A percentile compares a stretch with the other conserved stretches of the same genome.
phyloP scores from a whole-genome alignment of 2,797 vertebrate genomes.

The Premnoplex brunnescens region DNA sequence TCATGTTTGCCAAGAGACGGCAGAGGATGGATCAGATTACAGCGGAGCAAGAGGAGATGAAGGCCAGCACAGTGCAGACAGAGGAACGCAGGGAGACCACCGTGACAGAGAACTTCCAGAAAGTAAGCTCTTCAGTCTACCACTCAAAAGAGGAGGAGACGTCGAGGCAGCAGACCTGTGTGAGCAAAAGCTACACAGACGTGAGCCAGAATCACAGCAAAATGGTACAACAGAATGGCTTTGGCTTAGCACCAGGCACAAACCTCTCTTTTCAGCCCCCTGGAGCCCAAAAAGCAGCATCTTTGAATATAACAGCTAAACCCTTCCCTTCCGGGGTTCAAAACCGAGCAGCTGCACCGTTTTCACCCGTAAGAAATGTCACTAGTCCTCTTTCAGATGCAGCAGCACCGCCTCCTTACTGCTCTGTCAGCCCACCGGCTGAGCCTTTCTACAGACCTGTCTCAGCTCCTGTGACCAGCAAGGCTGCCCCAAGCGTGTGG shows the following conservation, averaged over 20 bases:
- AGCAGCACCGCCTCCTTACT: conserved; percentile 79
- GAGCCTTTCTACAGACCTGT: conserved; percentile 81
- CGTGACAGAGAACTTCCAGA: conserved; percentile 49
- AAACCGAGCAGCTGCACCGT: conserved; percentile 77
- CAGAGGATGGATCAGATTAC: conserved; percentile 94
- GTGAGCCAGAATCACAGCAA: conserved; percentile 64
- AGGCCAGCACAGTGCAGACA: conserved; percentile 77
- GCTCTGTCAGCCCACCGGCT: conserved; percentile 73
- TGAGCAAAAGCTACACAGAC: conserved; percentile 84
- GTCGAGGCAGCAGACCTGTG: conserved; percentile 34
- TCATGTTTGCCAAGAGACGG: conserved; percentile 94
- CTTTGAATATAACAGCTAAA: conserved; percentile 86
- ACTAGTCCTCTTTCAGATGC: conserved; percentile 80
- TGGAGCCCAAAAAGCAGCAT: conserved; percentile 75
- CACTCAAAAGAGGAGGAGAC: conserved; percentile 68
- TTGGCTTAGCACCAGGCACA: conserved; percentile 56
- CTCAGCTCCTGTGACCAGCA: conserved; percentile 58
- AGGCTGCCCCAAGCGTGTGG: conserved; percentile 77
- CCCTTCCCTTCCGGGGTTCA: conserved; percentile 83
- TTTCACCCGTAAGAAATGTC: conserved; percentile 77
- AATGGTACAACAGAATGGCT: conserved; percentile 82
- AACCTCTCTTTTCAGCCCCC: conserved; percentile 72
- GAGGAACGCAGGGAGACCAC: conserved; percentile 69
- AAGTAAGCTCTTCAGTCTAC: conserved; percentile 39
- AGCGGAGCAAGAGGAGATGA: conserved; percentile 90